Evolutionary conservation across 2,797 vertebrate species (phyloP).

Genomic region (Rhinichthys osculus): DNA sequence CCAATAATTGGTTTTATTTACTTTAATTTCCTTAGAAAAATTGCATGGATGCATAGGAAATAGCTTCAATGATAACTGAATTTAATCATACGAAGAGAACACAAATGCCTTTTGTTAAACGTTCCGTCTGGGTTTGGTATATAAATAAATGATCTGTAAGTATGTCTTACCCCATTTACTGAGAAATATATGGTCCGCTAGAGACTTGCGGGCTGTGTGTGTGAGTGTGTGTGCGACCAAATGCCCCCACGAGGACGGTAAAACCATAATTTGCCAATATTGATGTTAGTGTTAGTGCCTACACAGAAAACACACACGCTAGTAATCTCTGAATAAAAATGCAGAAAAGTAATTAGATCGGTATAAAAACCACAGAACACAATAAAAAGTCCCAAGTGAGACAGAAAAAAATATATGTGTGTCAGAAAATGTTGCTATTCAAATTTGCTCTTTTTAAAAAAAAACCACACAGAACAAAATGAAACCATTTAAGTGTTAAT

Average conservation of each 20-base stretch:
- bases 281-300: not conserved
- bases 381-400: not conserved
- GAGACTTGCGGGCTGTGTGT: not conserved
- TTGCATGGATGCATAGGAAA: not conserved
- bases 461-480: not conserved
- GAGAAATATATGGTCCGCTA: not conserved
- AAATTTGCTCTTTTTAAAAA: not conserved
- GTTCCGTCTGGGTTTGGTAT: not conserved
- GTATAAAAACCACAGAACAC: not conserved
- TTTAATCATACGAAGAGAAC: not conserved
- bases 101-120: slow-evolving; percentile 7
- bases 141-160: slow-evolving; percentile 15
- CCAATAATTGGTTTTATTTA: not conserved
- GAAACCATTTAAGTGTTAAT: not conserved
- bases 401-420: not conserved
- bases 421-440: not conserved
- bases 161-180: not conserved
- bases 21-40: not conserved
- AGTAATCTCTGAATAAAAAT: slow-evolving; percentile 4
- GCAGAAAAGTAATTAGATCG: not conserved
- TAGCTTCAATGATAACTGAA: not conserved
- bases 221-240: not conserved
- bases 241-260: not conserved
- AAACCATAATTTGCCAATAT: not conserved
- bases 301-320: not conserved